phyloP scores from a whole-genome alignment of 2,888 invertebrate genomes.

The Poecilobothrus nobilitatus region DNA sequence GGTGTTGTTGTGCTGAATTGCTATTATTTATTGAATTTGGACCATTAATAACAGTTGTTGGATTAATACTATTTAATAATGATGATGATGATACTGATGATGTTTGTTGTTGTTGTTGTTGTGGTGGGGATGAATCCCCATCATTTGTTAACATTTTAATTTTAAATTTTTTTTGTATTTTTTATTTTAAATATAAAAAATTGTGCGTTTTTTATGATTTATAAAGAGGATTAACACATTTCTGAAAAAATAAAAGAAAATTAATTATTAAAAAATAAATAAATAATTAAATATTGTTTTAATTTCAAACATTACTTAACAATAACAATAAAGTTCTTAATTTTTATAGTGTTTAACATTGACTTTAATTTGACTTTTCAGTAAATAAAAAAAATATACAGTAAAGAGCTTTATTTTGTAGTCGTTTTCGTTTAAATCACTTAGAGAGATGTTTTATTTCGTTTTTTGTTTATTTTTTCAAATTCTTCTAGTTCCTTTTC shows the following conservation, averaged over 20 bases:
- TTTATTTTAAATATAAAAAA: background rate
- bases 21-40: constrained; percentile 19
- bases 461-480: no score
- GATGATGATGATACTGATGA: background rate
- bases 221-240: constrained; percentile 15
- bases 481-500: no score
- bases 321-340: no score
- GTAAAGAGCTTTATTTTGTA: no score
- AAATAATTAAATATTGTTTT: background rate
- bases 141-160: constrained; percentile 8
- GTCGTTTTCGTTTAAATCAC: no score
- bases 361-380: no score
- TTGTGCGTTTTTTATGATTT: background rate
- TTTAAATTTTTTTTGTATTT: background rate
- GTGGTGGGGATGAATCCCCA: constrained; percentile 7
- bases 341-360: no score
- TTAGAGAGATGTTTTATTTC: no score
- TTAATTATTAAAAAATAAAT: background rate
- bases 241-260: constrained; percentile 16
- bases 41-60: constrained; percentile 8
- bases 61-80: background rate
- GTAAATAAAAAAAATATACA: no score
- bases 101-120: background rate
- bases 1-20: constrained; percentile 22
- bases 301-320: no score